These are phyloP conservation scores for Leptura quadrifasciata DNA, from an alignment of 2,888 invertebrate species.

Conservation along the genomic window DNA sequence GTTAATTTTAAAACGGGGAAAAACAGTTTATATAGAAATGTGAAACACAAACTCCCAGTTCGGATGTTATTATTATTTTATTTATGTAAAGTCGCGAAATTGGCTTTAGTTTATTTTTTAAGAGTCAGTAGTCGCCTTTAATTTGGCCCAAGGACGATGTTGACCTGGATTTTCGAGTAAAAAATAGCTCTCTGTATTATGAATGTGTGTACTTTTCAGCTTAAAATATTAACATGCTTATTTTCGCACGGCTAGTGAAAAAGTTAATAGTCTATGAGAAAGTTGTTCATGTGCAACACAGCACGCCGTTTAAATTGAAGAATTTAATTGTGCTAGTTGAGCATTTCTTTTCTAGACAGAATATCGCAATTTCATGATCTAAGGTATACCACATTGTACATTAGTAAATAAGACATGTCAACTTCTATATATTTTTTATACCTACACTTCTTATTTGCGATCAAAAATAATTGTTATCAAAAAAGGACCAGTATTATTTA, in stretches of 20 bases:
- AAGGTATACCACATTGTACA: too few relatives aligned
- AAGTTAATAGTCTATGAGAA: background rate
- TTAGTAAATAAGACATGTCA: too few relatives aligned
- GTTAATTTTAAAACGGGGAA: background rate
- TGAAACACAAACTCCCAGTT: background rate
- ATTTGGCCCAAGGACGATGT: slow-evolving; percentile 22
- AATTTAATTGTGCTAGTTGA: too few relatives aligned
- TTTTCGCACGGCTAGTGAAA: background rate
- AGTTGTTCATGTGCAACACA: background rate
- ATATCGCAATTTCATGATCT: too few relatives aligned
- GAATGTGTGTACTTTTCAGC: slow-evolving; percentile 8
- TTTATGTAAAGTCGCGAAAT: slow-evolving; percentile 24
- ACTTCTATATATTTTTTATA: too few relatives aligned
- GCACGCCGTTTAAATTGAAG: too few relatives aligned
- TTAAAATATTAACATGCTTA: slow-evolving; percentile 7
- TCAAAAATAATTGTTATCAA: too few relatives aligned
- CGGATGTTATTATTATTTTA: slow-evolving; percentile 23
- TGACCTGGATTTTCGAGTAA: slow-evolving; percentile 22
- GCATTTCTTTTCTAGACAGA: too few relatives aligned
- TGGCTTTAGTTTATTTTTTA: slow-evolving; percentile 27
- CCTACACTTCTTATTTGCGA: too few relatives aligned
- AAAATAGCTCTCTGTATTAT: slow-evolving; percentile 7
- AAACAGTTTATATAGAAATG: background rate
- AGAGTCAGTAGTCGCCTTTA: slow-evolving; percentile 5
- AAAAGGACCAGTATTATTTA: too few relatives aligned